Conservation (phyloP, 2,113 vertebrate species). For the Laterallus jamaicensis region DNA sequence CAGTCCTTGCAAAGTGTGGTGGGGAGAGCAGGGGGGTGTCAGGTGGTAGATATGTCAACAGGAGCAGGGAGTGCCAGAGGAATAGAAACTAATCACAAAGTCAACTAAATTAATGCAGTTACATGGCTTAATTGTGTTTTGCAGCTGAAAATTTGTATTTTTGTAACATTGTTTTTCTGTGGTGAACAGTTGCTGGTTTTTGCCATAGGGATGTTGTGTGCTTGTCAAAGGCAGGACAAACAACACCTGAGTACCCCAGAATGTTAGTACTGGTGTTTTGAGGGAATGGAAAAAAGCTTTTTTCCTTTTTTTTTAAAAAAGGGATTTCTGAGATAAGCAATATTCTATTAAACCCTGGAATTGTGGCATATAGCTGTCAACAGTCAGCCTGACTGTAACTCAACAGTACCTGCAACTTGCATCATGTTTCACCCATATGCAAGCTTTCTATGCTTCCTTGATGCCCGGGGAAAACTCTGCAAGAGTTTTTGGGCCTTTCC, state of each 20-base stretch:
- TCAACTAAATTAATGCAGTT: not conserved
- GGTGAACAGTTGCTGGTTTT: not conserved
- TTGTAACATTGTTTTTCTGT: not conserved
- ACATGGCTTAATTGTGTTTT: not conserved
- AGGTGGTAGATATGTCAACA: not conserved
- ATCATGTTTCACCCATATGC: not conserved
- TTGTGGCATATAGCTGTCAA: not conserved
- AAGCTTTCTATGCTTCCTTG: not conserved
- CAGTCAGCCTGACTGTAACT: not conserved
- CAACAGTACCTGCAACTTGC: not conserved
- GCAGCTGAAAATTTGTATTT: not conserved
- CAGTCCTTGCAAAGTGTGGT: not conserved
- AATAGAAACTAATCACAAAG: not conserved
- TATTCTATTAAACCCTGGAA: not conserved
- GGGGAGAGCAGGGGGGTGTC: fast-evolving
- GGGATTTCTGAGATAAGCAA: not conserved
- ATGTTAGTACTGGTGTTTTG: not conserved
- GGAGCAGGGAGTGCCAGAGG: not conserved
- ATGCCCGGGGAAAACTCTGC: not conserved
- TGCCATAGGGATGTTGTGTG: not conserved
- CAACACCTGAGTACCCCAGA: not conserved
- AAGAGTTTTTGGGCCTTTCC: not conserved
- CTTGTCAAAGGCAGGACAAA: not conserved
- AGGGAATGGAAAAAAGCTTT: not conserved
- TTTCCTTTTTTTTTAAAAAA: not conserved